phyloP scores from a whole-genome alignment of 2,113 vertebrate species.

The Antennarius striatus region DNA sequence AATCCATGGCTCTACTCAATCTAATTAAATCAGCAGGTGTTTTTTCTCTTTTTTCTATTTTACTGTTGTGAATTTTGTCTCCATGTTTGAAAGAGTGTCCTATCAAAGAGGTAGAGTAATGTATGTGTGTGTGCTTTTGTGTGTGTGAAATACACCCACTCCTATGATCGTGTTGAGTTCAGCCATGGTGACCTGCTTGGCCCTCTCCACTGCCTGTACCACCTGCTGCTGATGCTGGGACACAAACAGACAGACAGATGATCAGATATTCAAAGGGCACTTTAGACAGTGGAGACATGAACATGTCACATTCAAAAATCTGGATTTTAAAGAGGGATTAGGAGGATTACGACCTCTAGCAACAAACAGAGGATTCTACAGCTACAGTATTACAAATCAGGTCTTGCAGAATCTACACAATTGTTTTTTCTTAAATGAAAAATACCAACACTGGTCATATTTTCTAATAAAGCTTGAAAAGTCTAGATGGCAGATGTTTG shows the following conservation, averaged over 20 bases:
- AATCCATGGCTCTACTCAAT: too few relatives aligned
- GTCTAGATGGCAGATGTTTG: too few relatives aligned
- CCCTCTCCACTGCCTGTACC: slow-evolving; percentile 77
- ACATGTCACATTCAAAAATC: not conserved
- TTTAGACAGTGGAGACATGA: not conserved
- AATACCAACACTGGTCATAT: too few relatives aligned
- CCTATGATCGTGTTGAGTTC: slow-evolving; percentile 78
- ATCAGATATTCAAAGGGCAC: not conserved
- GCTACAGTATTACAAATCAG: too few relatives aligned
- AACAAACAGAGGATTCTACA: too few relatives aligned
- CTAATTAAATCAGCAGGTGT: too few relatives aligned
- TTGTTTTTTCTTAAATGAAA: too few relatives aligned
- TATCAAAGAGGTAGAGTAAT: not conserved
- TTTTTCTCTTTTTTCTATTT: too few relatives aligned
- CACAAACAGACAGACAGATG: slow-evolving; percentile 13
- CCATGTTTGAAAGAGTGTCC: too few relatives aligned
- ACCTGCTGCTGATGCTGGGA: slow-evolving; percentile 78
- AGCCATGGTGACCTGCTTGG: slow-evolving; percentile 79
- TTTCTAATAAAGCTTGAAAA: too few relatives aligned
- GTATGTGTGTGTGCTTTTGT: slow-evolving; percentile 20
- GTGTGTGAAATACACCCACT: slow-evolving; percentile 57
- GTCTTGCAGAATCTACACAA: too few relatives aligned
- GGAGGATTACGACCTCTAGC: not conserved
- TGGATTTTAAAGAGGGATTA: not conserved
- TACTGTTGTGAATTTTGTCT: too few relatives aligned